Percentiles rank a stretch among this genome's conserved stretches.
phyloP scores from a whole-genome alignment of 2,797 vertebrate genomes.

The Pipistrellus nathusii region DNA sequence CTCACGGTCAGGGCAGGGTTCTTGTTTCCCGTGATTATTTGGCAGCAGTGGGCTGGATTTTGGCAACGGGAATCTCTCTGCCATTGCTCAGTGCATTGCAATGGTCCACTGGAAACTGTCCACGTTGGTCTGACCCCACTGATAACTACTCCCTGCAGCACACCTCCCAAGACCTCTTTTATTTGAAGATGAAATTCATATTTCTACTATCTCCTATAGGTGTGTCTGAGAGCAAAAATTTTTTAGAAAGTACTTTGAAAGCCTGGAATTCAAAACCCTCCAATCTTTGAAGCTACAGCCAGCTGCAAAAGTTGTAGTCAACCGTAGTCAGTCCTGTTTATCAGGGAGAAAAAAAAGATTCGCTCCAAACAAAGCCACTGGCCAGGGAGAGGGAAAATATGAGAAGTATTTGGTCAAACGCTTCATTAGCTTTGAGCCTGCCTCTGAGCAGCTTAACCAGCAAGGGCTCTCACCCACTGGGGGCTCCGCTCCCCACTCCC shows the following conservation, averaged over 20 bases:
- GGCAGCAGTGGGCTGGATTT: not conserved
- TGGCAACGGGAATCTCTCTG: accelerated
- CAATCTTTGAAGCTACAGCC: constrained; percentile 72
- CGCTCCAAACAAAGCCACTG: constrained; percentile 67
- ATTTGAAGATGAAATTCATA: constrained; percentile 65
- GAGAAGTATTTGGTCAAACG: constrained; percentile 65
- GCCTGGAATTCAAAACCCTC: constrained; percentile 64
- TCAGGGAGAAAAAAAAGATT: constrained; percentile 42
- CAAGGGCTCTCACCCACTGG: not conserved
- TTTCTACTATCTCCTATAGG: constrained; percentile 59
- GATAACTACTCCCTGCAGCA: not conserved
- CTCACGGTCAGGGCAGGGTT: not conserved
- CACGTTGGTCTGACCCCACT: not conserved
- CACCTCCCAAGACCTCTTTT: not conserved
- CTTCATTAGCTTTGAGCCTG: constrained; percentile 25
- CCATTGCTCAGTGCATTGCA: accelerated
- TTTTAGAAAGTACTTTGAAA: not conserved
- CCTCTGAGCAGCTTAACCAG: constrained; percentile 33
- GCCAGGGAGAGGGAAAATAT: constrained; percentile 75
- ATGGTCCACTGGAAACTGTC: not conserved
- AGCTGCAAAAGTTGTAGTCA: constrained; percentile 61
- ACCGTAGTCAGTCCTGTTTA: constrained; percentile 45
- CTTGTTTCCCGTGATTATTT: not conserved
- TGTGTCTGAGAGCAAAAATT: constrained; percentile 24
- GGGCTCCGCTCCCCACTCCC: not conserved